Conservation (phyloP, 2,113 vertebrate genomes). For the Takifugu bimaculatus region DNA sequence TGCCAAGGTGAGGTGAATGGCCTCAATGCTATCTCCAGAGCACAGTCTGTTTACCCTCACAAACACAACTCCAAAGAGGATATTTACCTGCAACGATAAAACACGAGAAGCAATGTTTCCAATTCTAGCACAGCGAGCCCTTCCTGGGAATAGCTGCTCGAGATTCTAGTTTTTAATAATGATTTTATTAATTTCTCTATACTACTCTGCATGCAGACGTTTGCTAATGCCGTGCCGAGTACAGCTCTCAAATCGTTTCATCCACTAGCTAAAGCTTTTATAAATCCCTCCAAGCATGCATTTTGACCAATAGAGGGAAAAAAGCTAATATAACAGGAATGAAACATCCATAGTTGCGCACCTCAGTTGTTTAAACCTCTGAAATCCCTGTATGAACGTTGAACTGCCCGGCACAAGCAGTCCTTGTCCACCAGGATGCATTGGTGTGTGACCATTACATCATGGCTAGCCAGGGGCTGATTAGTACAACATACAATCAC, state of each 20-base stretch:
- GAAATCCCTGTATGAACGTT: slow-evolving; percentile 57
- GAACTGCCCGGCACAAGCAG: slow-evolving; percentile 23
- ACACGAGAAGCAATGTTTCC: slow-evolving; percentile 10
- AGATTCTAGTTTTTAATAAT: too few species aligned
- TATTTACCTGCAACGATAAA: too few species aligned
- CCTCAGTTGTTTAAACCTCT: slow-evolving; percentile 61
- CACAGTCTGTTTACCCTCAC: slow-evolving; percentile 67
- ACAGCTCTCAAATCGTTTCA: slow-evolving; percentile 50
- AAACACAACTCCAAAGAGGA: slow-evolving; percentile 47
- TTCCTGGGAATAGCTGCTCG: slow-evolving; percentile 1
- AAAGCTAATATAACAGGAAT: slow-evolving; percentile 49
- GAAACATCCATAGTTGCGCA: slow-evolving; percentile 47
- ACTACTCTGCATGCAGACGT: too few species aligned
- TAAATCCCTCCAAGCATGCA: slow-evolving; percentile 65
- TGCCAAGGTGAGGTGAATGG: slow-evolving; percentile 52
- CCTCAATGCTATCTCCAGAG: slow-evolving; percentile 57
- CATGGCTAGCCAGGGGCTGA: slow-evolving; percentile 30
- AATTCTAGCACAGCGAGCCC: slow-evolving; percentile 2
- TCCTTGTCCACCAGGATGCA: slow-evolving; percentile 9
- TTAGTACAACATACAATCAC: slow-evolving; percentile 36
- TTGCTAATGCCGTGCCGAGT: slow-evolving; percentile 45
- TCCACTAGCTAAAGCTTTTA: slow-evolving; percentile 63
- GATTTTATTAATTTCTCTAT: too few species aligned
- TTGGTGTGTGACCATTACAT: slow-evolving; percentile 57
- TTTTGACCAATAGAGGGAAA: slow-evolving; percentile 54